Conservation (phyloP, 2,888 invertebrate species). For the Thecocarcelia acutangulata region DNA sequence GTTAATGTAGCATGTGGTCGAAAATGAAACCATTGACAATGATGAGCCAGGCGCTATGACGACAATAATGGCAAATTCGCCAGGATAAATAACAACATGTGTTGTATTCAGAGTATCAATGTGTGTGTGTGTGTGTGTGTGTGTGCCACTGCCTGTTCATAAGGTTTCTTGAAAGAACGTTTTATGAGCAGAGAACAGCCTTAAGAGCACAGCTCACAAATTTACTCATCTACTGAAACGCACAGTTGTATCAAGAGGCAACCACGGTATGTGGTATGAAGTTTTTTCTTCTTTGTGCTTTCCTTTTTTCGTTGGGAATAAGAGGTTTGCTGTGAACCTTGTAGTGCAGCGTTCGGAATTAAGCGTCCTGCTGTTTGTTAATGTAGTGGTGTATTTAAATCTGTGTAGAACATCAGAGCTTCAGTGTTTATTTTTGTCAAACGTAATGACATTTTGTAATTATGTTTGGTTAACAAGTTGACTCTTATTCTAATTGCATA, state of each 20-base stretch:
- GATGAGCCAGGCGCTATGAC: slow-evolving; percentile 36
- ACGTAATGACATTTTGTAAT: slow-evolving; percentile 59
- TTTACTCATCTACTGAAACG: slow-evolving; percentile 32
- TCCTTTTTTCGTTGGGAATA: not conserved
- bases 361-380: slow-evolving; percentile 40
- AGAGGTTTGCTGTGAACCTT: not conserved
- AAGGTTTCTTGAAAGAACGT: slow-evolving; percentile 50
- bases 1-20: slow-evolving; percentile 53
- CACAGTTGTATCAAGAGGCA: slow-evolving; percentile 16
- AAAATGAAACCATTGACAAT: slow-evolving; percentile 38
- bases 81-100: slow-evolving; percentile 46
- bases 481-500: not conserved
- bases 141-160: slow-evolving; percentile 8
- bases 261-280: slow-evolving; percentile 8
- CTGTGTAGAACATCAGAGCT: not conserved
- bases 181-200: slow-evolving; percentile 12
- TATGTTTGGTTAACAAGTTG: slow-evolving; percentile 43
- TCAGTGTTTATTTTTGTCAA: slow-evolving; percentile 21
- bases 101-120: not conserved
- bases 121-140: not conserved
- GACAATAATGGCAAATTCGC: slow-evolving; percentile 4
- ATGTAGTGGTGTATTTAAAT: slow-evolving; percentile 22
- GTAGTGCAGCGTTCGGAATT: not conserved
- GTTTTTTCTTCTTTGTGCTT: not conserved
- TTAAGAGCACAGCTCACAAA: slow-evolving; percentile 44